phyloP scores from a whole-genome alignment of 2,113 vertebrate species.

The Pelecanoides urinatrix region DNA sequence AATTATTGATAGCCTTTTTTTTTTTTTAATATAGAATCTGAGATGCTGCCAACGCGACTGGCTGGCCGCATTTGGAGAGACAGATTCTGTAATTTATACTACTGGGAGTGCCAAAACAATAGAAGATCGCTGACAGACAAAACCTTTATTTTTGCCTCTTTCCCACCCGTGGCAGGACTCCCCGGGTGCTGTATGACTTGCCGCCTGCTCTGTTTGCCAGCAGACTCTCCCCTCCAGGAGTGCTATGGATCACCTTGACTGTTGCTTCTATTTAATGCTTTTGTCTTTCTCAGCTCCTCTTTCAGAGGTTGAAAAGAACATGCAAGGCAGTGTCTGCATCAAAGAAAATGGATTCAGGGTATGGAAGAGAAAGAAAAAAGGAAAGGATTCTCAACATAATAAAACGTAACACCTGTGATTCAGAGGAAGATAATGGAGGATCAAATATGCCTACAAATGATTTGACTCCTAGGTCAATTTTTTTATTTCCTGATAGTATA shows the following conservation, averaged over 20 bases:
- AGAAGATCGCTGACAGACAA: neutral
- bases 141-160: neutral
- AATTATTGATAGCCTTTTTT: neutral
- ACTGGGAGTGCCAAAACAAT: neutral
- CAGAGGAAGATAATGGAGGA: neutral
- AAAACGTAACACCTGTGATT: neutral
- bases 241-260: conserved; percentile 59
- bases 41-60: neutral
- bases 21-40: neutral
- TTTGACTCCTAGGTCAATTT: neutral
- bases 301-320: conserved; percentile 45
- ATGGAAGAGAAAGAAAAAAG: neutral
- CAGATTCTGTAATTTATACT: neutral
- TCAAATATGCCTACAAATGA: neutral
- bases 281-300: conserved; percentile 36
- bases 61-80: neutral
- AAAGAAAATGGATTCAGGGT: conserved; percentile 57
- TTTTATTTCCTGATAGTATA: neutral
- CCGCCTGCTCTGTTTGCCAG: neutral
- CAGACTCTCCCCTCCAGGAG: conserved; percentile 8
- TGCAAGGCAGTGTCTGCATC: conserved; percentile 26
- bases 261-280: conserved; percentile 35
- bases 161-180: neutral
- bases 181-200: neutral
- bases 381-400: neutral